phyloP scores from a whole-genome alignment of 2,797 vertebrate genomes.

The Microhierax caerulescens region DNA sequence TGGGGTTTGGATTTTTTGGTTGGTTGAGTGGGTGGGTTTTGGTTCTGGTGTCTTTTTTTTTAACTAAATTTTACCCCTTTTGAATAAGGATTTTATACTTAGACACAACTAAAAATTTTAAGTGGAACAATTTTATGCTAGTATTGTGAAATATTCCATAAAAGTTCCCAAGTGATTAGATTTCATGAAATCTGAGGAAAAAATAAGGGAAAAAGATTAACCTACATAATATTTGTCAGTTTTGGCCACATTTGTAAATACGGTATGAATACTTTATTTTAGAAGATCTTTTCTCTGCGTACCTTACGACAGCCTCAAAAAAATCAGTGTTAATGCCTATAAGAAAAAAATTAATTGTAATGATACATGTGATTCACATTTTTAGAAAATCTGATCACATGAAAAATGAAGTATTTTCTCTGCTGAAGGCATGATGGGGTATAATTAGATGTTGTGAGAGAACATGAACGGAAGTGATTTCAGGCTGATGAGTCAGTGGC shows the following conservation, averaged over 20 bases:
- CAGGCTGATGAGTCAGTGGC: not conserved
- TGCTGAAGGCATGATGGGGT: not conserved
- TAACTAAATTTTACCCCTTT: not conserved
- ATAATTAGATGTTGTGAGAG: not conserved
- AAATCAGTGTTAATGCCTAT: not conserved
- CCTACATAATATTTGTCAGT: not conserved
- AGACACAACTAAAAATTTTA: not conserved
- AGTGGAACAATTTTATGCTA: not conserved
- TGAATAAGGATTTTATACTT: not conserved
- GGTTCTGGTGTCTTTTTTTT: not conserved
- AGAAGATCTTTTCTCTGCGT: not conserved
- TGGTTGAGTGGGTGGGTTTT: not conserved
- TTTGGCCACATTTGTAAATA: not conserved
- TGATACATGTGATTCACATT: not conserved
- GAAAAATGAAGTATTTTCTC: not conserved
- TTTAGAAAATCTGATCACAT: not conserved
- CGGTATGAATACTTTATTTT: not conserved
- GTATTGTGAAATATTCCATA: not conserved
- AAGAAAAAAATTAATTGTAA: not conserved
- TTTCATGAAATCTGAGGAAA: not conserved
- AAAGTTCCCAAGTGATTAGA: not conserved
- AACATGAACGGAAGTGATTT: constrained; percentile 4
- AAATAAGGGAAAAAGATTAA: not conserved
- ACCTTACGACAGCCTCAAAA: not conserved
- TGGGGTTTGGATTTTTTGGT: not conserved